Base-by-base conservation (phyloP, 2,797 vertebrate species). In the Sciurus vulgaris region DNA sequence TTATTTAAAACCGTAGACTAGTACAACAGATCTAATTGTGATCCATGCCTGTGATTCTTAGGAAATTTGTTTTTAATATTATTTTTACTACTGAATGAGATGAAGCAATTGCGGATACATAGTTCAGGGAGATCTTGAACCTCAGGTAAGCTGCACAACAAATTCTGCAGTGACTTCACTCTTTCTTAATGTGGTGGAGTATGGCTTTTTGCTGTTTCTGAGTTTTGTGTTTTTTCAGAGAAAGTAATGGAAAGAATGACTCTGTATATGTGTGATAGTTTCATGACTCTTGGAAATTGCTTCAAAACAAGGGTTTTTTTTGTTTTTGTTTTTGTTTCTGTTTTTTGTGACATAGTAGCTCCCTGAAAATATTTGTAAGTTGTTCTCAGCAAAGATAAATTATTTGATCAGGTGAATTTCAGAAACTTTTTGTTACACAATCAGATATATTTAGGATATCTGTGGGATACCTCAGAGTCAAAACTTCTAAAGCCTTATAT, bases 241-340 rank as follows among this genome's bases (percentile, higher is more conserved):
- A 76, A 76, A 61, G 35, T 69, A 91, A 69, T 17, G 56, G 3
- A 38, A 51, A 8, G 59, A 74, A 65, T 51, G 33, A 30, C 9
- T 59, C 2, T 79, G 22, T 51, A 15, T 30, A 30, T 85, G n/a
- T 85, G 22, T 88, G 41, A 54, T 83, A 26, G 24, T 87, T 73
- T 79, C 79, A 49, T 35, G 72, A 63, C 49, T n/a, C n/a, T 89
- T 59, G 54, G 81, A 94, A 70, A 85, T 85, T 59, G 28, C 35
- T 86, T 38, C 73, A 38, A 85, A 89, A 28, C 59, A 74, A 51
- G 51, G 10, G 79, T 20, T 96, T 79, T 54, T 38, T 38, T 38
- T 38, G 38, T 38, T 38, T 38, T 38, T 38, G 38, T 38, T 38
- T 38, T 38, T 38, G 38, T 38, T 38, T 38, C 38, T 38, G 38